phyloP scores from a whole-genome alignment of 2,113 vertebrate species.

The Cynopterus brachyotis region DNA sequence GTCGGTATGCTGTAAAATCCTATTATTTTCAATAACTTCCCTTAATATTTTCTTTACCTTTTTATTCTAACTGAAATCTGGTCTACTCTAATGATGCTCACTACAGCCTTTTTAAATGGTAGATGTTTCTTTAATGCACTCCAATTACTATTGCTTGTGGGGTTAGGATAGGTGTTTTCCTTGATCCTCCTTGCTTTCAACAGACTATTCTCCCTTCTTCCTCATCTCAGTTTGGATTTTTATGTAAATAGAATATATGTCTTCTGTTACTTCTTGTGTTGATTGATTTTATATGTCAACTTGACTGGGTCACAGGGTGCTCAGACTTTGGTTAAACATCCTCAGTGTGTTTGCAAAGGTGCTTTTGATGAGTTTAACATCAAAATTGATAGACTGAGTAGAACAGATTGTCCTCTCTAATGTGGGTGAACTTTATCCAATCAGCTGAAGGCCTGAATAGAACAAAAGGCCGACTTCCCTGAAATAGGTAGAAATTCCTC shows the following conservation, averaged over 20 bases:
- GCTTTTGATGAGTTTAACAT: not conserved
- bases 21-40: not conserved
- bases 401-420: not conserved
- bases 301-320: not conserved
- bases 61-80: not conserved
- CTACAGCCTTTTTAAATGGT: not conserved
- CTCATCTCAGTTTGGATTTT: not conserved
- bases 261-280: not conserved
- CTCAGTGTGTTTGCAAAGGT: not conserved
- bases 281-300: not conserved
- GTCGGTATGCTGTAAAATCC: not conserved
- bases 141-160: not conserved
- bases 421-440: not conserved
- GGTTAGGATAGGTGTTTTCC: not conserved
- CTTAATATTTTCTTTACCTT: not conserved
- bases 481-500: not conserved
- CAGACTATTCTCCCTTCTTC: not conserved
- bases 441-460: not conserved
- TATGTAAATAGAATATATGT: not conserved
- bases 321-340: not conserved
- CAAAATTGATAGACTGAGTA: not conserved
- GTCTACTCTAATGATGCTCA: not conserved
- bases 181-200: not conserved
- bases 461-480: not conserved
- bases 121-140: not conserved